Evolutionary conservation across 2,888 invertebrate species (phyloP), one percentile per base, ranked within the genome.

Genomic region (Danaus chrysippus): DNA sequence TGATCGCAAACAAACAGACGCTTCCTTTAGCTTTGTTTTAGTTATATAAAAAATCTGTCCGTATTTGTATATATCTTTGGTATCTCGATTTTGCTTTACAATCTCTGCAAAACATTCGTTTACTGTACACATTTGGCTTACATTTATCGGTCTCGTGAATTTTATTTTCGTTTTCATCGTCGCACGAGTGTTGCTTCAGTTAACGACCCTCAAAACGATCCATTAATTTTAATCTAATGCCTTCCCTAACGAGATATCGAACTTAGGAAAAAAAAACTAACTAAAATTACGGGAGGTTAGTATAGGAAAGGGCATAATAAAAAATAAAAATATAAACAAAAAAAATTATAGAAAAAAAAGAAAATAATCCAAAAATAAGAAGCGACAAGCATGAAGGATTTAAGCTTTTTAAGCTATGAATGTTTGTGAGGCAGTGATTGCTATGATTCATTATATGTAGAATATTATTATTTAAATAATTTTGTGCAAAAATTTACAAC

Each of bases 401-500:
- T 8, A 86, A 87, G 87, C 87, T 86, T 80, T 78, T 83, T 79
- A 88, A 90, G 90, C 91, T 87, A 90, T 87, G 91, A 90, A 90
- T 91, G 90, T 90, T 78, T 82, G 91, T 87, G 91, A 91, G 90
- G 90, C 91, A 91, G 89, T 91, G 90, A 90, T 87, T 87, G 88
- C 90, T 84, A 82, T 81, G 72, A 74, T 81, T 81, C 84, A 85
- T 83, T 74, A 72, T 75, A 82, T 76, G 76, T 76, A 75, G 71
- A 77, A 73, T 71, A 74, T 71, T 74, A 59, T 73, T 73, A 74
- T 62, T 68, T 10, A 10, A 69, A 62, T 56, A 57, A 65, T 74
- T 65, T 66, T 68, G 77, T 79, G 76, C 79, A 72, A 69, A 64
- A 70, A 61, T 62, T 63, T 58, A 70, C 66, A 65, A 54, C 61